Evolutionary conservation across 2,113 vertebrate genomes (phyloP).

Genomic region (Phylloscopus whistleri): DNA sequence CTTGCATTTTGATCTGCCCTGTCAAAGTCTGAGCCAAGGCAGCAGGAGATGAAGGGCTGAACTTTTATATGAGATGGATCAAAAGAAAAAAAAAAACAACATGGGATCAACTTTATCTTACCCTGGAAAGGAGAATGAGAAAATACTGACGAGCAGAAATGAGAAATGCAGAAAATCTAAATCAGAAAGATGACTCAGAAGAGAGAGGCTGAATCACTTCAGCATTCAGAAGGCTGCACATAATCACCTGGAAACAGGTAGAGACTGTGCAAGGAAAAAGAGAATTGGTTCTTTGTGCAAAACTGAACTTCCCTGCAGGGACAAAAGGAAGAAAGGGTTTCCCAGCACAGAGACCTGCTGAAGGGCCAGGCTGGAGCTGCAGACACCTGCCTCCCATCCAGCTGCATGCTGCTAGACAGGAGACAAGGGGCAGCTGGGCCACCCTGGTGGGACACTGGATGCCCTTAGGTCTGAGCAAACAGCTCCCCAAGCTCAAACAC

Average conservation of each 20-base stretch:
- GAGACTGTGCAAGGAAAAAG: background rate
- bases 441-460: background rate
- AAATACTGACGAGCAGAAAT: background rate
- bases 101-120: background rate
- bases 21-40: background rate
- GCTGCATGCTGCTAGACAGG: background rate
- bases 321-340: background rate
- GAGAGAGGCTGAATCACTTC: background rate
- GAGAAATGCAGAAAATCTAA: background rate
- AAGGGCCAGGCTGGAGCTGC: background rate
- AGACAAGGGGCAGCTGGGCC: background rate
- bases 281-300: background rate
- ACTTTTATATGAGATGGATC: background rate
- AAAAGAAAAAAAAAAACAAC: background rate
- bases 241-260: background rate
- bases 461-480: background rate
- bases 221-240: background rate
- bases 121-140: background rate
- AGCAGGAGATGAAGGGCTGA: background rate
- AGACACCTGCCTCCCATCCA: background rate
- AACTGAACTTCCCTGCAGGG: background rate
- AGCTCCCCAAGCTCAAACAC: background rate
- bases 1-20: background rate
- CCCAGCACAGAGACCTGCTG: background rate
- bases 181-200: background rate